Conservation (phyloP, 2,113 vertebrate species). For the Ramphastos sulfuratus region DNA sequence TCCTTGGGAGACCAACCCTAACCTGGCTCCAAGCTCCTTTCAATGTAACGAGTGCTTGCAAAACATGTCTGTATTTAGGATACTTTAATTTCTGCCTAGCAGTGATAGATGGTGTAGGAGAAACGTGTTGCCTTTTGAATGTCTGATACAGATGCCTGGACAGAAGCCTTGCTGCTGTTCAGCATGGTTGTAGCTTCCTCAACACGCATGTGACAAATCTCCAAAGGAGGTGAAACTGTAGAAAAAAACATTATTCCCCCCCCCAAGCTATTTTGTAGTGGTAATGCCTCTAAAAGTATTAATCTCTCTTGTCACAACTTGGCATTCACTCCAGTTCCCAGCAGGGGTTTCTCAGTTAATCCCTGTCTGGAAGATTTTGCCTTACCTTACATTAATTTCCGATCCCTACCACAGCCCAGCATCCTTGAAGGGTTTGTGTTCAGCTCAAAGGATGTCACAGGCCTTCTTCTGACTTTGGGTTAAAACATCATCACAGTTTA, state of each 20-base stretch:
- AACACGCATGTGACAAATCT: rapidly evolving
- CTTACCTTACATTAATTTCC: not conserved
- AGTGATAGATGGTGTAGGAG: not conserved
- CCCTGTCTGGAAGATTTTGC: not conserved
- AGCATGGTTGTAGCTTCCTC: not conserved
- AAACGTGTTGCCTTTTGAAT: not conserved
- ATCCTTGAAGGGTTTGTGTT: not conserved
- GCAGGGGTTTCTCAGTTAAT: slow-evolving; percentile 41
- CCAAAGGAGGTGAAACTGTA: not conserved
- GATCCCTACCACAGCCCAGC: not conserved
- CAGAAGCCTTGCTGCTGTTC: not conserved
- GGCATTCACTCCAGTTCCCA: slow-evolving; percentile 5
- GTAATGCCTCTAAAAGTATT: not conserved
- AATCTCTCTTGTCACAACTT: slow-evolving; percentile 35
- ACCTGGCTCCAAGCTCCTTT: too few relatives aligned
- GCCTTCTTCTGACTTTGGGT: not conserved
- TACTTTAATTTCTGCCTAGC: not conserved
- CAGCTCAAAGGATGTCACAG: not conserved
- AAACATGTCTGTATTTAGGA: not conserved
- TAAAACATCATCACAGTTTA: not conserved
- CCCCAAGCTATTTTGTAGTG: not conserved
- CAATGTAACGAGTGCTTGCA: not conserved
- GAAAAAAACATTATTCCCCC: not conserved
- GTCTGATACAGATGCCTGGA: not conserved
- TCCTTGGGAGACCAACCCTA: too few relatives aligned